Conservation (phyloP, 2,888 invertebrate species). For the Chrysotoxum bicinctum region DNA sequence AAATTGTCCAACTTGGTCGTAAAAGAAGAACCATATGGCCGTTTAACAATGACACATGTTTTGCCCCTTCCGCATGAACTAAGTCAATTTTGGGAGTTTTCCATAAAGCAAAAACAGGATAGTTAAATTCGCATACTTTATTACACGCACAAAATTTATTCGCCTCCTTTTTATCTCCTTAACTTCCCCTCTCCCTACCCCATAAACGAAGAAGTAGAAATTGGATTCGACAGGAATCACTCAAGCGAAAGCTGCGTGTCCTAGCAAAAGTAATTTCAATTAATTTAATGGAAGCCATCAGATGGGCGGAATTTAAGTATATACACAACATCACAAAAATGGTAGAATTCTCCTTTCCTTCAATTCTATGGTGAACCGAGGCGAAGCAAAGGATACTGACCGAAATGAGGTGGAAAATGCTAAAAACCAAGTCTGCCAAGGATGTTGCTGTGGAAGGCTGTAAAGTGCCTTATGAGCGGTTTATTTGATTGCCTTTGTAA, state of each 20-base stretch:
- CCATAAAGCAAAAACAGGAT: slow-evolving; percentile 35
- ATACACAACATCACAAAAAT: slow-evolving; percentile 15
- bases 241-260: slow-evolving; percentile 67
- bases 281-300: slow-evolving; percentile 68
- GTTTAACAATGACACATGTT: not conserved
- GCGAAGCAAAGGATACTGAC: not conserved
- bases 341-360: not conserved
- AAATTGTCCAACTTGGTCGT: too few relatives aligned
- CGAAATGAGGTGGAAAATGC: slow-evolving; percentile 65
- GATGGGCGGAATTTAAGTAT: slow-evolving; percentile 61
- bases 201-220: slow-evolving; percentile 24
- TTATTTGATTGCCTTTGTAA: slow-evolving; percentile 46
- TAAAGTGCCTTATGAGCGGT: slow-evolving; percentile 52
- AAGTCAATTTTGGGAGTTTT: not conserved
- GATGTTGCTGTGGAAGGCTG: not conserved
- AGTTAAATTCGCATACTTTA: slow-evolving; percentile 62
- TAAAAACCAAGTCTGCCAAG: slow-evolving; percentile 2
- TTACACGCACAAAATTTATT: slow-evolving; percentile 38
- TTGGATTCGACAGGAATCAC: slow-evolving; percentile 69
- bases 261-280: slow-evolving; percentile 69
- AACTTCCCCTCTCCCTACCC: not conserved
- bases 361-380: slow-evolving; percentile 17
- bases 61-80: not conserved
- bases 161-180: not conserved
- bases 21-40: too few relatives aligned